Evolutionary conservation across 2,113 vertebrate genomes (phyloP), one percentile per base, ranked within the genome.

Genomic region (Thamnaconus septentrionalis): DNA sequence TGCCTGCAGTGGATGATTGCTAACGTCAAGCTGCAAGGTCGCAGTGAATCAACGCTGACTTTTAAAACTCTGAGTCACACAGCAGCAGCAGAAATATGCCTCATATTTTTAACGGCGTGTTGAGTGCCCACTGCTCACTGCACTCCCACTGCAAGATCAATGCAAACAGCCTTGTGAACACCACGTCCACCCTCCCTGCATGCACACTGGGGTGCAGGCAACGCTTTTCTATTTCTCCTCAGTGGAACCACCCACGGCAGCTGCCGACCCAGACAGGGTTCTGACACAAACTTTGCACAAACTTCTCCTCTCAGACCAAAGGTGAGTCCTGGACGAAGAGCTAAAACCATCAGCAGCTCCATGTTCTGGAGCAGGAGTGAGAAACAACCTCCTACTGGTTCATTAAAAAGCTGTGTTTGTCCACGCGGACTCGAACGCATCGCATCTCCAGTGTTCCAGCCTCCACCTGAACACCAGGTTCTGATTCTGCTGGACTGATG

Each of bases 401-500:
- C 10, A 9, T 66, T 55, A 3, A 41, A 6, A 18, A 11, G 8
- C 31, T 8, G 54, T 7, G 48, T 41, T 64, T 53, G 44, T 42
- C 31, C 60, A 43, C 69, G 64, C 6, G 69, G 41, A 66, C 63
- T 60, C 18, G 18, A 31, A 31, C 18, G 18, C 18, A 31, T 31
- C 18, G 18, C 2, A 31, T 31, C 18, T 31, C 18, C 18, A 2
- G 18, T 31, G 18, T 31, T 31, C 18, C 18, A 31, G 18, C 18
- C 18, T 31, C 18, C 18, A 31, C 18, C 18, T 31, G 18, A 31
- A 31, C 18, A 31, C 18, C 18, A 31, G 18, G 18, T 31, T 31
- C 18, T 31, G 18, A 31, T 31, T 75, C 73, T 78, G 70, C 66
- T 56, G 56, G 76, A 51, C 61, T 55, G 59, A 58, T 78, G 71